phyloP scores from a whole-genome alignment of 2,797 vertebrate genomes.

The Sebastes minor region DNA sequence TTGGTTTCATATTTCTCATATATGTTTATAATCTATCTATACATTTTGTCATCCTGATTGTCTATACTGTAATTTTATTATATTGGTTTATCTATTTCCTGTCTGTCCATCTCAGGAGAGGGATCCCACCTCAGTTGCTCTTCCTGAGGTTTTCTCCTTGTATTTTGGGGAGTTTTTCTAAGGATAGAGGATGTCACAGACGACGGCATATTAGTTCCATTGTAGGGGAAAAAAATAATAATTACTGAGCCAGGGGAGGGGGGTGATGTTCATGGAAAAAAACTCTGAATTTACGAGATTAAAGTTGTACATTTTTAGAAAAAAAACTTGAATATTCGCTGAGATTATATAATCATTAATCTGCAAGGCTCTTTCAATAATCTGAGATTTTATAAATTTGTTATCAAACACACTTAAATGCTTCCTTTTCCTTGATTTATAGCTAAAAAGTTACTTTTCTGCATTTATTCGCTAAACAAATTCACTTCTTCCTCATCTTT shows the following conservation, averaged over 20 bases:
- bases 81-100: neutral
- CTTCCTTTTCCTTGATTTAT: neutral
- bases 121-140: neutral
- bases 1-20: neutral
- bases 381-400: neutral
- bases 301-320: no score
- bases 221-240: no score
- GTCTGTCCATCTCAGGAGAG: neutral
- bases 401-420: neutral
- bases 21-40: neutral
- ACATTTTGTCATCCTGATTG: neutral
- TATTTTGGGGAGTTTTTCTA: no score
- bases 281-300: no score
- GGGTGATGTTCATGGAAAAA: fast-evolving
- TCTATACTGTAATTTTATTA: neutral
- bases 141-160: neutral
- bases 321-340: no score
- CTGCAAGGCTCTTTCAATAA: neutral
- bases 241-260: no score
- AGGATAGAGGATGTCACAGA: no score
- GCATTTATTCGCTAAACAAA: neutral
- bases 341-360: no score
- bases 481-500: neutral
- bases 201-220: fast-evolving
- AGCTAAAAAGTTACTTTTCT: neutral